Conservation (phyloP, 2,113 vertebrate genomes). For the Polypterus senegalus region DNA sequence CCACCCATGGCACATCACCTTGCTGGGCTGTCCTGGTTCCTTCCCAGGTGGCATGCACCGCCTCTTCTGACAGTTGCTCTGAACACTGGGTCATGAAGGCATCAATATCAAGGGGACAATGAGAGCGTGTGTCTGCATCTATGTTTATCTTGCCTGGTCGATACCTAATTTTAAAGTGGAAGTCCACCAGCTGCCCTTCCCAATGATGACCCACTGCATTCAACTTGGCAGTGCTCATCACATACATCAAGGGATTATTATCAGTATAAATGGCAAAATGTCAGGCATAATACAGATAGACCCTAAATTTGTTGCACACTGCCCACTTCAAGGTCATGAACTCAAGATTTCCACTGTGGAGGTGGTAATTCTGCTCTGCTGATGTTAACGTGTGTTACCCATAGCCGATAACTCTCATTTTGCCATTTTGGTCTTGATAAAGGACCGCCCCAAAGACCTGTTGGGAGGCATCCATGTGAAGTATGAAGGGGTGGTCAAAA, state of each 20-base stretch:
- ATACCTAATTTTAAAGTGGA: slow-evolving; percentile 12
- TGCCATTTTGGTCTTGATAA: neutral
- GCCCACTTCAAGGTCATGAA: neutral
- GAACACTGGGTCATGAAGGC: neutral
- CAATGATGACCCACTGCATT: slow-evolving; percentile 1
- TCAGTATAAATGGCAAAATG: neutral
- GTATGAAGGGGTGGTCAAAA: neutral
- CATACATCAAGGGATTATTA: slow-evolving; percentile 1
- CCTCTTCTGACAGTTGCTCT: slow-evolving; percentile 9
- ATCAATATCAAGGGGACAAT: slow-evolving; percentile 5
- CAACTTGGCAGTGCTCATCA: slow-evolving; percentile 5
- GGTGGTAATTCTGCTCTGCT: neutral
- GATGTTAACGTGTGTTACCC: neutral
- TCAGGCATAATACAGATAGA: slow-evolving; percentile 2
- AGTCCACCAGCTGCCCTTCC: slow-evolving; percentile 5
- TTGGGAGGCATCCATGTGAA: neutral
- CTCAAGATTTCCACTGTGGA: neutral
- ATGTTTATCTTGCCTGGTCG: slow-evolving; percentile 4
- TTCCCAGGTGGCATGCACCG: slow-evolving; percentile 7
- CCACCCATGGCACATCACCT: neutral
- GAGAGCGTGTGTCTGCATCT: slow-evolving; percentile 7
- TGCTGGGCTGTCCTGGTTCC: slow-evolving; percentile 5
- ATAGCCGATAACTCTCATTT: neutral
- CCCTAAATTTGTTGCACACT: neutral
- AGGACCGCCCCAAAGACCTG: neutral